phyloP scores from a whole-genome alignment of 2,797 vertebrate genomes.

The Anomalospiza imberbis region DNA sequence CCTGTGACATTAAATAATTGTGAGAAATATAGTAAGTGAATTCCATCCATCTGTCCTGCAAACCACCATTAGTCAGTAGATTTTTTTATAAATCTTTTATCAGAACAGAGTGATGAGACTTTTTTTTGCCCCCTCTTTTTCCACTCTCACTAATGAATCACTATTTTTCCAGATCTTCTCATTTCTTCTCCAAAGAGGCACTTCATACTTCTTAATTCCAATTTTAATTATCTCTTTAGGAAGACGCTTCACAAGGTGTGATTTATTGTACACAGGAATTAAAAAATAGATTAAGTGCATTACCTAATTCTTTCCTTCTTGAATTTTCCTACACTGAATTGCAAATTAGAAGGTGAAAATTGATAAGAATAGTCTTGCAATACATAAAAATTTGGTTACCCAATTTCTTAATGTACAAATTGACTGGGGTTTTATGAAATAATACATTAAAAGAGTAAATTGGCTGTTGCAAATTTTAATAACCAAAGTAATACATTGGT shows the following conservation, averaged over 20 bases:
- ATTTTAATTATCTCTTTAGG: conserved; percentile 21
- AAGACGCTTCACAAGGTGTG: background rate
- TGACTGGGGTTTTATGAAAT: background rate
- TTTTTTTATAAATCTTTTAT: background rate
- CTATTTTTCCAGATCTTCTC: background rate
- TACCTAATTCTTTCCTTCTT: background rate
- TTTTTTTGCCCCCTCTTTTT: background rate
- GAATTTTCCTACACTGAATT: background rate
- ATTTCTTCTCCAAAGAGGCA: background rate
- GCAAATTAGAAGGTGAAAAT: background rate
- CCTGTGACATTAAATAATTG: conserved; percentile 40
- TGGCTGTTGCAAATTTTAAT: background rate
- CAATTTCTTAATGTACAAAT: background rate
- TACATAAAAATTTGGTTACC: background rate
- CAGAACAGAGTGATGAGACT: background rate
- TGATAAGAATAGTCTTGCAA: background rate
- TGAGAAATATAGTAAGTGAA: background rate
- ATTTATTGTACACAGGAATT: background rate
- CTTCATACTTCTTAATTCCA: conserved; percentile 9
- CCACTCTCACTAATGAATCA: background rate
- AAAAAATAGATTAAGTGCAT: background rate
- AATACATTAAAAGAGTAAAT: background rate
- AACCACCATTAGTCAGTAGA: background rate
- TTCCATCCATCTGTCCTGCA: conserved; percentile 41
- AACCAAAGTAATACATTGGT: background rate